Evolutionary conservation across 2,113 vertebrate genomes (phyloP).

Genomic region (Thalassarche chlororhynchos): DNA sequence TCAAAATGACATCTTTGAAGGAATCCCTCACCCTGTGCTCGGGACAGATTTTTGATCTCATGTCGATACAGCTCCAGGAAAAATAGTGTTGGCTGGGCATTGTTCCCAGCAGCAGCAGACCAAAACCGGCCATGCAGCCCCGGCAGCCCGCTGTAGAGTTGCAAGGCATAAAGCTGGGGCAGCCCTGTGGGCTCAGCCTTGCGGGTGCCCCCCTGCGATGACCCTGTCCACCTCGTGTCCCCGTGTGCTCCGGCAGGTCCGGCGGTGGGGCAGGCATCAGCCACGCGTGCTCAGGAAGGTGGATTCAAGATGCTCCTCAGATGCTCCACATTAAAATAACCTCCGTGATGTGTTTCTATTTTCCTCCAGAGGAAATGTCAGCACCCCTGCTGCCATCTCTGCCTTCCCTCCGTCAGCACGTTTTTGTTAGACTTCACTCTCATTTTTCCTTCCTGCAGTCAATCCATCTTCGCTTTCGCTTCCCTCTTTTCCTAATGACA

Average conservation of each 20-base stretch:
- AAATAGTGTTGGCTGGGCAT: neutral
- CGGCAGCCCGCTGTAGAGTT: rapidly evolving
- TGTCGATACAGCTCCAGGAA: neutral
- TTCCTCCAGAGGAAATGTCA: neutral
- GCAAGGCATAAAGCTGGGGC: neutral
- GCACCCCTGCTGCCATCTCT: neutral
- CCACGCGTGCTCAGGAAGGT: neutral
- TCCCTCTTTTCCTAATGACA: neutral
- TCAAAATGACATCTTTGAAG: neutral
- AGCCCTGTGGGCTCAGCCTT: neutral
- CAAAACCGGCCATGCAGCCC: neutral
- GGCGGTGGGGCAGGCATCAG: rapidly evolving
- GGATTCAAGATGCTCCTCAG: neutral
- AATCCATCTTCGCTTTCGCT: rapidly evolving
- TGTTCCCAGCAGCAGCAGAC: neutral
- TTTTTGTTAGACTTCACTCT: neutral
- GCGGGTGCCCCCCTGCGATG: rapidly evolving
- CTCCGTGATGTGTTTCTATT: neutral
- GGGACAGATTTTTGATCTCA: neutral
- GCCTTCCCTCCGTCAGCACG: rapidly evolving
- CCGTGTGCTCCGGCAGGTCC: neutral
- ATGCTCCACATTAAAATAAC: neutral
- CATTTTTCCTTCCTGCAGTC: neutral
- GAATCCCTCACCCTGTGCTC: neutral
- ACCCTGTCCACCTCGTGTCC: neutral